These are phyloP conservation scores for Artemisiospiza belli DNA, from an alignment of 2,113 vertebrate species.

Conservation along the genomic window DNA sequence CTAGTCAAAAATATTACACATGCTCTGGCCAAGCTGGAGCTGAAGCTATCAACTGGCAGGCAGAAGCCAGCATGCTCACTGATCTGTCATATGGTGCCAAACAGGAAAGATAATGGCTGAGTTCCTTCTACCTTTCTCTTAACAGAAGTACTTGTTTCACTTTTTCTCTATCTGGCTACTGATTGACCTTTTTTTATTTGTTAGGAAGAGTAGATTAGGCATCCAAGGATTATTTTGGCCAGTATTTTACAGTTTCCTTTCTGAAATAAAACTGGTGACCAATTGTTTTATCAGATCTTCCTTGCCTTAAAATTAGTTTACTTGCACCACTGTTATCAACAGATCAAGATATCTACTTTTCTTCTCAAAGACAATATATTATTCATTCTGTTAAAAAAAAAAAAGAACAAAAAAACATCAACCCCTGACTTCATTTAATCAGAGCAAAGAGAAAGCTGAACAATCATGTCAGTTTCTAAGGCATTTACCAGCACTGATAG, in stretches of 20 bases:
- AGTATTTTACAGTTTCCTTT: neutral
- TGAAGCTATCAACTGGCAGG: accelerated
- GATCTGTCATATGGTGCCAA: neutral
- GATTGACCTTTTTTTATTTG: neutral
- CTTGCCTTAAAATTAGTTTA: neutral
- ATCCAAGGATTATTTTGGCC: neutral
- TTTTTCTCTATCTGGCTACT: neutral
- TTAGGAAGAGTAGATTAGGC: neutral
- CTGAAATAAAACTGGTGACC: neutral
- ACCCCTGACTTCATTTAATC: neutral
- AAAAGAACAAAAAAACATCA: too few relatives aligned
- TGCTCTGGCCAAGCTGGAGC: neutral
- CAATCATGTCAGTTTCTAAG: neutral
- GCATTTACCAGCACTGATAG: neutral
- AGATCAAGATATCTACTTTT: neutral
- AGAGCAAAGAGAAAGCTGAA: neutral
- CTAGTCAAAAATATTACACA: neutral
- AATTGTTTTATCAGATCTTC: neutral
- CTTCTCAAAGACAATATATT: neutral
- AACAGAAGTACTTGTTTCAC: neutral
- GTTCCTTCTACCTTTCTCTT: neutral
- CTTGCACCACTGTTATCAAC: neutral
- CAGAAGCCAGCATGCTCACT: neutral
- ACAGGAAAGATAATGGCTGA: neutral
- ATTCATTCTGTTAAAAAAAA: neutral